phyloP scores from a whole-genome alignment of 2,888 invertebrate species.

The Hirtodrosophila alboralis region DNA sequence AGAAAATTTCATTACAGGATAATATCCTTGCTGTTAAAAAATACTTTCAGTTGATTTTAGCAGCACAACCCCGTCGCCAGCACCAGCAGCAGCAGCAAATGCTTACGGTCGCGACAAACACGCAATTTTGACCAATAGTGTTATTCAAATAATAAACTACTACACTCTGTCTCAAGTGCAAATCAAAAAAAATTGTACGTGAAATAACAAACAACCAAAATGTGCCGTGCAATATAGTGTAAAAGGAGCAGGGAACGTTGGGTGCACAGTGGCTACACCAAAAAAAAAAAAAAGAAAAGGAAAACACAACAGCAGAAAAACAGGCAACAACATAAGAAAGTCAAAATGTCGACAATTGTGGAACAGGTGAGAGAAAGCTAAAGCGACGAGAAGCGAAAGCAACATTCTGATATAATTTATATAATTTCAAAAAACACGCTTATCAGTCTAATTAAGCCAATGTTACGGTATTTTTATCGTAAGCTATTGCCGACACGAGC shows the following conservation, averaged over 20 bases:
- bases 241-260: slow-evolving; percentile 26
- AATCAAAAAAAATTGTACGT: slow-evolving; percentile 37
- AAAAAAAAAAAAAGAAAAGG: no score
- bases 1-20: slow-evolving; percentile 41
- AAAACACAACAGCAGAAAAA: slow-evolving; percentile 19
- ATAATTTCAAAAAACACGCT: slow-evolving; percentile 41
- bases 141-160: slow-evolving; percentile 39
- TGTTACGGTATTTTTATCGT: slow-evolving; percentile 58
- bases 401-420: slow-evolving; percentile 36
- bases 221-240: slow-evolving; percentile 51
- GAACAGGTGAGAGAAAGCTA: slow-evolving; percentile 67
- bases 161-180: slow-evolving; percentile 35
- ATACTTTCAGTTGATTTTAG: slow-evolving; percentile 71
- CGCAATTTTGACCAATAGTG: slow-evolving; percentile 44
- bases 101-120: slow-evolving; percentile 52
- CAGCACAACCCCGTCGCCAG: slow-evolving; percentile 70
- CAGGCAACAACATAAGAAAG: slow-evolving; percentile 29
- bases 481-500: slow-evolving; percentile 61
- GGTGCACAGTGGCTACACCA: slow-evolving; percentile 23
- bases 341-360: slow-evolving; percentile 70
- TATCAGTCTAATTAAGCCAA: slow-evolving; percentile 59
- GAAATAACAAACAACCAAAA: slow-evolving; percentile 32
- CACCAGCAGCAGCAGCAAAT: slow-evolving; percentile 50
- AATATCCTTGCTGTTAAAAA: slow-evolving; percentile 47
- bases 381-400: slow-evolving; percentile 10